These are phyloP conservation scores for Emmelina monodactyla DNA, from an alignment of 2,888 invertebrate species.

Conservation along the genomic window DNA sequence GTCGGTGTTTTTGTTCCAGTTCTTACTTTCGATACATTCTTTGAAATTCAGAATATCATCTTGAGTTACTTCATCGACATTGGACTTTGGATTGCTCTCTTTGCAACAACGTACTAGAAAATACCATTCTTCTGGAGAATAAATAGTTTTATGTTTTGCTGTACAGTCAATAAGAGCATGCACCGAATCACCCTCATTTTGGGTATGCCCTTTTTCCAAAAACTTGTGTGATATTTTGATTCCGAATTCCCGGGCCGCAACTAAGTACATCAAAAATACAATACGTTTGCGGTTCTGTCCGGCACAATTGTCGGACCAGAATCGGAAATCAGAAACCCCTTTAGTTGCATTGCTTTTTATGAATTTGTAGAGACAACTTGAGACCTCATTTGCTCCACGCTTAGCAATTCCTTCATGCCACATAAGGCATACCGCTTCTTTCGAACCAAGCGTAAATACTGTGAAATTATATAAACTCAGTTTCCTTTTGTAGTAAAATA, in stretches of 20 bases:
- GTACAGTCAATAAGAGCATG: slow-evolving; percentile 3
- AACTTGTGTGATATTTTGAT: slow-evolving; percentile 3
- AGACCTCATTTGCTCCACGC: slow-evolving; percentile 5
- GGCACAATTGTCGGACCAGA: neutral
- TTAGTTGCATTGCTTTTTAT: too few relatives aligned
- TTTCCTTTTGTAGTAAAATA: neutral
- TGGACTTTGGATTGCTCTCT: too few relatives aligned
- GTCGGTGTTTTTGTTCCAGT: too few relatives aligned
- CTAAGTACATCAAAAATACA: neutral
- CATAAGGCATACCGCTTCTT: slow-evolving; percentile 2
- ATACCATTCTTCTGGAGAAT: slow-evolving; percentile 6
- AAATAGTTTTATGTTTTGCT: slow-evolving; percentile 1
- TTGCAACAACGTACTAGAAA: too few relatives aligned
- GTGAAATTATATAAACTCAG: neutral
- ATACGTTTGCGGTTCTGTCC: neutral
- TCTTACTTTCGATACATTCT: too few relatives aligned
- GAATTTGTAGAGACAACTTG: slow-evolving; percentile 4
- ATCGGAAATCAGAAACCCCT: neutral
- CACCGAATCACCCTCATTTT: slow-evolving; percentile 3
- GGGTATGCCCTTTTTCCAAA: neutral
- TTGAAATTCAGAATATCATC: too few relatives aligned
- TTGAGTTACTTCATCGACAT: too few relatives aligned
- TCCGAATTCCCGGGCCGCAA: neutral
- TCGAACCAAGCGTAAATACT: neutral
- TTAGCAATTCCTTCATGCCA: slow-evolving; percentile 6